Evolutionary conservation across 1,140 invertebrate species (phyloP), one percentile per base, ranked within the genome.

Genomic region (Papilio helenus): DNA sequence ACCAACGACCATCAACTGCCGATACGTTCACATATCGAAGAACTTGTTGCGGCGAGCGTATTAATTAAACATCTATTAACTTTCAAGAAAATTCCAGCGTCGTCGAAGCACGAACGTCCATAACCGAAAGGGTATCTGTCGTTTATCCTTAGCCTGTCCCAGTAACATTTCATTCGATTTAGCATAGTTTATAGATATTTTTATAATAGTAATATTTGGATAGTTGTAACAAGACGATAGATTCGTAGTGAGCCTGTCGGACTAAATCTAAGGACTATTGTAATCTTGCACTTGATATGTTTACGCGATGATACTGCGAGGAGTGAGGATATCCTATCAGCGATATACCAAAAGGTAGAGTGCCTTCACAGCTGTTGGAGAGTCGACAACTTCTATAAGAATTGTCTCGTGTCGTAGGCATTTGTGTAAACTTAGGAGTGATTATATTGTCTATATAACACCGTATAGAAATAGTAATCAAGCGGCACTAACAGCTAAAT

Each of bases 391-490:
- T 90, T 91, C 87, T 91, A 80, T 85, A 87, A 90, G 88, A 89
- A 92, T 89, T 87, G 80, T 85, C 80, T 86, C 77, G 86, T 89
- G 86, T 80, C 73, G 87, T 39, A 88, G 84, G 86, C 87, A 82
- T 84, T 82, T 76, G 83, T 84, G 88, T 88, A 88, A 81, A 86
- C 55, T 80, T 81, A 83, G 77, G 87, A 92, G 86, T 93, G 93
- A 93, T 94, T 93, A 94, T 93, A 94, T 93, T 93, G 89, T 94
- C 92, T 94, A 94, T 94, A 94, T 93, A 90, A 90, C 88, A 90
- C 93, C 81, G 93, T 94, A 94, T 94, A 94, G 93, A 93, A 92
- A 94, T 94, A 94, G 90, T 94, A 94, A 94, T 94, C 93, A 92
- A 92, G 80, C 83, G 91, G 90, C 92, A 93, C 93, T 76, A 90